Evolutionary conservation across 2,113 vertebrate genomes (phyloP), one percentile per base, ranked within the genome.

Genomic region (Pelobates fuscus): DNA sequence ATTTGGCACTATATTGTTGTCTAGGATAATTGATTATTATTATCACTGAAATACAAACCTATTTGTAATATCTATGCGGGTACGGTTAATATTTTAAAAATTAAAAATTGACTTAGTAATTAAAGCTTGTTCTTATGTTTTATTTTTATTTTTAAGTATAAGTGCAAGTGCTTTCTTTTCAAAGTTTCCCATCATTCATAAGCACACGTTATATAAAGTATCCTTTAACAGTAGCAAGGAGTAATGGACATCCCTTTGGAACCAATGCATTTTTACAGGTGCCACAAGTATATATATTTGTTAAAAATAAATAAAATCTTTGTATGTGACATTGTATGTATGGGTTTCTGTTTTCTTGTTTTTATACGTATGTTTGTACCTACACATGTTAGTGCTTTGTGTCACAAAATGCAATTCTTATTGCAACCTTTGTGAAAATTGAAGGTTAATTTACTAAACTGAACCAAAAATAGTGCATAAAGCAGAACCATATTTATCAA

Each of bases 111-210:
- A 6, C 10, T 37, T 37, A 37, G 5, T 32, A 32, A 32, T 10
- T 32, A 32, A 32, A n/a, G n/a, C n/a, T n/a, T n/a, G n/a, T n/a
- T n/a, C n/a, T n/a, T n/a, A n/a, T n/a, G 4, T 32, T 17, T 49
- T 49, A 2, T 12, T 49, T 1, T 49, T 49, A 14, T 12, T 14
- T 14, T 59, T 3, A 23, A 17, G 18, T 59, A 59, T 25, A 59
- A 26, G 4, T 20, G 2, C 55, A 44, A 44, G 32, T 2, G 17
- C 15, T 14, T 23, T 21, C 24, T 25, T n/a, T 26, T 23, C 15
- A 43, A 20, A 41, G 7, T 46, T 46, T 49, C 58, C 69, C 57
- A 71, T 71, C 58, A 46, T 17, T 58, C 60, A 12, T 61, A 59
- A 32, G 59, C 58, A 62, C 58, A 44, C 46, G 41, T 5, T 37